A percentile compares a stretch with the other conserved stretches of the same genome.
Conservation (phyloP, 64 coral and sea anemone genomes). For the Porites australiensis region DNA sequence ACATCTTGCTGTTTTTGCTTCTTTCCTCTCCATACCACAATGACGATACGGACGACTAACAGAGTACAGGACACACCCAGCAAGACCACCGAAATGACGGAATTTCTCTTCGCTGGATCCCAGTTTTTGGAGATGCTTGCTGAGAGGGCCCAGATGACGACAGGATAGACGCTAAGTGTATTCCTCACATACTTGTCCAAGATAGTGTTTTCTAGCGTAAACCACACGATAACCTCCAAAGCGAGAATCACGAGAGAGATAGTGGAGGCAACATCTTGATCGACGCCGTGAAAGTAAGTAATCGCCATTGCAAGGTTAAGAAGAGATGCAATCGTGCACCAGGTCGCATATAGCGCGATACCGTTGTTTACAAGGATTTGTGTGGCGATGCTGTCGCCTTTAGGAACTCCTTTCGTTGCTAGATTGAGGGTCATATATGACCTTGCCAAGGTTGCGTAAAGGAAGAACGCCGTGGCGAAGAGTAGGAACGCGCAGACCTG, state of each 20-base stretch:
- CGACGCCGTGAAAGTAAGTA: slow-evolving; percentile 63
- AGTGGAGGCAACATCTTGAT: slow-evolving; percentile 18
- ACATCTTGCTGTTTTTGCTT: not conserved
- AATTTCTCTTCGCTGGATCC: slow-evolving; percentile 47
- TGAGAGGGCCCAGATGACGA: slow-evolving; percentile 65
- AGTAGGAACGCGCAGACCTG: slow-evolving; percentile 45
- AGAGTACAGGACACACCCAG: slow-evolving; percentile 34
- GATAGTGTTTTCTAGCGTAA: slow-evolving; percentile 66
- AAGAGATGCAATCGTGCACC: slow-evolving; percentile 82
- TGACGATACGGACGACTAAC: slow-evolving; percentile 30
- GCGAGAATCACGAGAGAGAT: slow-evolving; percentile 56
- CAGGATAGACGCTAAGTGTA: slow-evolving; percentile 60
- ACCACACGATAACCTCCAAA: slow-evolving; percentile 65
- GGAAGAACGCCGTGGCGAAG: slow-evolving; percentile 47
- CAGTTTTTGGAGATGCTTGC: slow-evolving; percentile 70
- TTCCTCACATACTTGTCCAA: slow-evolving; percentile 60
- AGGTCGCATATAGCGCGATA: slow-evolving; percentile 77
- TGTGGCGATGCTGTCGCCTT: slow-evolving; percentile 57
- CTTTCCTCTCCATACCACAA: slow-evolving; percentile 44
- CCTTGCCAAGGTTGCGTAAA: slow-evolving; percentile 36
- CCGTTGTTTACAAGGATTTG: slow-evolving; percentile 83
- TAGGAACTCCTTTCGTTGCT: slow-evolving; percentile 18
- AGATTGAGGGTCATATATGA: slow-evolving; percentile 66
- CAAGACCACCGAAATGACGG: slow-evolving; percentile 54
- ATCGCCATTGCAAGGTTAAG: slow-evolving; percentile 71